phyloP scores from a whole-genome alignment of 2,797 vertebrate species.

The Melanotaenia maccullochi region DNA sequence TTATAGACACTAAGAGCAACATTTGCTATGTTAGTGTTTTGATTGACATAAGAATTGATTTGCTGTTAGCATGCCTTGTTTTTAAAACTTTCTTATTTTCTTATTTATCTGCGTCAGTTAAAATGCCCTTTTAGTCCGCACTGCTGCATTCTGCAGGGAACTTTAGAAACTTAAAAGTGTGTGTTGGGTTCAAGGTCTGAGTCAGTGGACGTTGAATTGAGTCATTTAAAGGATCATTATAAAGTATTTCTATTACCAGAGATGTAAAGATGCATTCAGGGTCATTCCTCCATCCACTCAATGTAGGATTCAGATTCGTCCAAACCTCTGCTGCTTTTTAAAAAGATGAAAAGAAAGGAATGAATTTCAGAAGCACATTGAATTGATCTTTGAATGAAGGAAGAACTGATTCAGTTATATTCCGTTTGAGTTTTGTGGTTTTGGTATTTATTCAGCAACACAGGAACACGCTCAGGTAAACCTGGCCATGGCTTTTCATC shows the following conservation, averaged over 20 bases:
- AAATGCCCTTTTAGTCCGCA: conserved; percentile 42
- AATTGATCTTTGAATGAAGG: conserved; percentile 42
- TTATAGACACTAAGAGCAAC: conserved; percentile 38
- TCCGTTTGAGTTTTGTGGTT: conserved; percentile 49
- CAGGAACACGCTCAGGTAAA: conserved; percentile 65
- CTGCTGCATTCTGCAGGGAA: conserved; percentile 30
- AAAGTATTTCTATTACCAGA: conserved; percentile 23
- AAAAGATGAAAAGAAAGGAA: conserved; percentile 13
- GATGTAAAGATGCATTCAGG: conserved; percentile 40
- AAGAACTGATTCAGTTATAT: conserved; percentile 27
- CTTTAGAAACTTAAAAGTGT: conserved; percentile 4
- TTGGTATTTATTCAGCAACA: conserved; percentile 61
- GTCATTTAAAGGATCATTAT: conserved; percentile 25
- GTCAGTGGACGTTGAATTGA: conserved; percentile 28
- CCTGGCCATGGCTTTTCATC: conserved; percentile 54
- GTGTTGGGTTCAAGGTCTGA: conserved; percentile 26
- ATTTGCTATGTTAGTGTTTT: conserved; percentile 20
- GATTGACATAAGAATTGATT: conserved; percentile 47
- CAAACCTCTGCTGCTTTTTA: conserved; percentile 40
- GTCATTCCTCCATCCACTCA: conserved; percentile 28
- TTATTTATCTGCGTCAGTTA: conserved; percentile 48
- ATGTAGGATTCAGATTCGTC: conserved; percentile 39
- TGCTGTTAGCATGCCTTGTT: conserved; percentile 63
- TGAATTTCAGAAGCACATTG: conserved; percentile 17
- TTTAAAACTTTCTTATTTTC: conserved; percentile 37